Conservation (phyloP, 2,888 invertebrate species). For the Drosophila mimetica region DNA sequence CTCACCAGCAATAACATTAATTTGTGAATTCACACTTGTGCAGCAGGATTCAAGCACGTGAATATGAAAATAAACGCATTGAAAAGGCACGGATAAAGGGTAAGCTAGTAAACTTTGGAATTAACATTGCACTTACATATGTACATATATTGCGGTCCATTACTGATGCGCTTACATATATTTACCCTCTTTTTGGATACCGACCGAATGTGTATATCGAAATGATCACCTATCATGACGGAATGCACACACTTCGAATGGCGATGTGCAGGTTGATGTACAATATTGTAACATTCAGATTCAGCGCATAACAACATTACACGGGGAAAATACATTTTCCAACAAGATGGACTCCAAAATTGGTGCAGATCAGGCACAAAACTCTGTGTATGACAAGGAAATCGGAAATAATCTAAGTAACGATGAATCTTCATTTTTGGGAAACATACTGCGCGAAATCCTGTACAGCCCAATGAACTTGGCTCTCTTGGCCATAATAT, state of each 20-base stretch:
- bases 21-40: background rate
- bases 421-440: conserved; percentile 45
- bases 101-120: conserved; percentile 5
- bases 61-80: conserved; percentile 5
- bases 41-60: background rate
- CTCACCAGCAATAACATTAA: too few species aligned
- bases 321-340: background rate
- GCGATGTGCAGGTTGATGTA: background rate
- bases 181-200: background rate
- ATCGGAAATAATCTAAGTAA: conserved; percentile 1
- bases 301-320: conserved; percentile 1
- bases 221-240: background rate
- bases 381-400: conserved; percentile 11
- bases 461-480: conserved; percentile 90
- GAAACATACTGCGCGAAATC: conserved; percentile 86
- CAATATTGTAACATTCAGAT: conserved; percentile 1
- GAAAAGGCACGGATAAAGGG: background rate
- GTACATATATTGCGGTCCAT: conserved; percentile 15
- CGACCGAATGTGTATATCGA: background rate
- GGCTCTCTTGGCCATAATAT: conserved; percentile 88
- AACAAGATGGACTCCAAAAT: conserved; percentile 17
- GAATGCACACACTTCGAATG: background rate
- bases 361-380: conserved; percentile 11
- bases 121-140: conserved; percentile 5
- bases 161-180: conserved; percentile 3